Evolutionary conservation across 2,888 invertebrate species (phyloP).

Genomic region (Meteorus cinctellus): DNA sequence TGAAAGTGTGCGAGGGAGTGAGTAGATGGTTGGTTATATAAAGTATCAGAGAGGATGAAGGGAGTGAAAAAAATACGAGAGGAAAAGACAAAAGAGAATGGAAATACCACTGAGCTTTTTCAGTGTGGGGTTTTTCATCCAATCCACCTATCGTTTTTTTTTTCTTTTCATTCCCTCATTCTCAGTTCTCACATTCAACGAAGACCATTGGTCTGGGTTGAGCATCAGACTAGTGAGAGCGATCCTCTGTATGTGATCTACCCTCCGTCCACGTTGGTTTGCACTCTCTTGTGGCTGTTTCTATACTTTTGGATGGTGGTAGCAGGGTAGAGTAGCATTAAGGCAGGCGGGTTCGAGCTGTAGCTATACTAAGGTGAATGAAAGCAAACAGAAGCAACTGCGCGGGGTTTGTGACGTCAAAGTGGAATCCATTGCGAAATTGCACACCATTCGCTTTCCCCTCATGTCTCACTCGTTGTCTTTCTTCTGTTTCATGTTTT

Average conservation of each 20-base stretch:
- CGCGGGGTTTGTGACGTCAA: constrained; percentile 52
- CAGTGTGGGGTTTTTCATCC: constrained; percentile 64
- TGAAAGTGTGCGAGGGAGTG: constrained; percentile 35
- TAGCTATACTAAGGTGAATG: constrained; percentile 43
- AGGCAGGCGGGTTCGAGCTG: constrained; percentile 1
- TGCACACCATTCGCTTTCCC: constrained; percentile 68
- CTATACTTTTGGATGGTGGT: constrained; percentile 11
- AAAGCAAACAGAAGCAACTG: constrained; percentile 38
- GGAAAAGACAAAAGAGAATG: constrained; percentile 48
- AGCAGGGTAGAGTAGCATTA: constrained; percentile 33
- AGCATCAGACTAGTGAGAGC: constrained; percentile 56
- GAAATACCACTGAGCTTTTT: constrained; percentile 22
- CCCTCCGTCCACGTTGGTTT: constrained; percentile 50
- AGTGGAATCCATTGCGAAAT: constrained; percentile 73
- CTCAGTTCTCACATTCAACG: constrained; percentile 43
- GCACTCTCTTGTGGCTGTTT: constrained; percentile 21
- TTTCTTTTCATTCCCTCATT: constrained; percentile 46
- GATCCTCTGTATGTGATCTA: constrained; percentile 59
- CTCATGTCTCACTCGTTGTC: constrained; percentile 48
- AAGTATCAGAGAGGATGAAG: constrained; percentile 28
- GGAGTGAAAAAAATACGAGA: constrained; percentile 35
- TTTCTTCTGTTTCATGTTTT: neutral
- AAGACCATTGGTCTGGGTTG: constrained; percentile 52
- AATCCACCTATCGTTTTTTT: constrained; percentile 55
- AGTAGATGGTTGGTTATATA: constrained; percentile 23